A percentile compares a stretch with the other conserved stretches of the same genome.
phyloP scores from a whole-genome alignment of 2,888 invertebrate species.

The Pecten maximus region DNA sequence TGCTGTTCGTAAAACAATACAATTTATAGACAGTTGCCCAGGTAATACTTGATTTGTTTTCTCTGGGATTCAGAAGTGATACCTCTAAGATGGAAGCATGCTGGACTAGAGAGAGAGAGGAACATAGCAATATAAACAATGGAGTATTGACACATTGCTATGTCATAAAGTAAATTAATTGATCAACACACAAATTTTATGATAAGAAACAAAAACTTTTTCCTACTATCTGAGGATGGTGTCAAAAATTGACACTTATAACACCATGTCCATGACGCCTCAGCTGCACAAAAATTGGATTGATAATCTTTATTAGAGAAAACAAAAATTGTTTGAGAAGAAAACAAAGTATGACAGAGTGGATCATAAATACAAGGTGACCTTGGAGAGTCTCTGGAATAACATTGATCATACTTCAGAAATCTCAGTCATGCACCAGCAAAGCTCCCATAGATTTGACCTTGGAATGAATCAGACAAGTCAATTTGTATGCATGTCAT shows the following conservation, averaged over 20 bases:
- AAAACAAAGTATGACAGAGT: background rate
- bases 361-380: background rate
- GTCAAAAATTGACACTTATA: background rate
- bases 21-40: background rate
- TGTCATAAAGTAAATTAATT: background rate
- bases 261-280: background rate
- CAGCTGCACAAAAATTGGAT: background rate
- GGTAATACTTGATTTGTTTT: background rate
- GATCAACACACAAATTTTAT: no score
- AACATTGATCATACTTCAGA: background rate
- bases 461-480: background rate
- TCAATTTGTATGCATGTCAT: background rate
- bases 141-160: background rate
- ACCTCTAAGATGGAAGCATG: background rate
- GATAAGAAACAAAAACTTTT: background rate
- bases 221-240: background rate
- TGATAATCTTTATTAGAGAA: background rate
- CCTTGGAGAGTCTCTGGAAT: background rate
- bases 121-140: background rate
- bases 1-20: background rate
- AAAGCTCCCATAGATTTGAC: background rate
- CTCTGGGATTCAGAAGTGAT: background rate
- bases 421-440: background rate
- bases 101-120: background rate
- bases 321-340: background rate